Conservation (phyloP, 2,797 vertebrate genomes). For the Cynopterus sphinx region DNA sequence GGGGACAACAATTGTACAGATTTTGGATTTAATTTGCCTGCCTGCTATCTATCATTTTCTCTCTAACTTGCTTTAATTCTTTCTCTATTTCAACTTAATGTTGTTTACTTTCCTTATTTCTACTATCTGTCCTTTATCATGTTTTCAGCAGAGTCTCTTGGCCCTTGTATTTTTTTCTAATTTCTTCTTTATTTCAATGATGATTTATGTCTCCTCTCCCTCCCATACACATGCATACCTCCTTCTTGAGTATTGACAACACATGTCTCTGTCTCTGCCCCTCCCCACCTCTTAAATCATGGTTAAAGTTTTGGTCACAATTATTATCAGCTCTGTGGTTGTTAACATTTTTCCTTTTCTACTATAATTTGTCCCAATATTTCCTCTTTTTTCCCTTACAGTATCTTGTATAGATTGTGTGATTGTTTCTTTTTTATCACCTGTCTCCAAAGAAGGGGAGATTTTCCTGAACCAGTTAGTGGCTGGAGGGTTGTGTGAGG, state of each 20-base stretch:
- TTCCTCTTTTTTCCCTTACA: background rate
- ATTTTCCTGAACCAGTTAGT: background rate
- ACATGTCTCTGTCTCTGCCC: background rate
- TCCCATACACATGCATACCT: background rate
- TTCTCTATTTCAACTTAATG: conserved; percentile 53
- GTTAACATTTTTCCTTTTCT: background rate
- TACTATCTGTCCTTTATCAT: background rate
- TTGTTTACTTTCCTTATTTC: conserved; percentile 51
- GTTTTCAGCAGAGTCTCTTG: conserved; percentile 12
- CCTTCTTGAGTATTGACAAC: conserved; percentile 9
- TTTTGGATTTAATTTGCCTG: background rate
- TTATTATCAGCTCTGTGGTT: background rate
- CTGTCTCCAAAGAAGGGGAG: background rate
- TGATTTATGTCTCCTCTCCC: background rate
- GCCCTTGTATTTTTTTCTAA: background rate
- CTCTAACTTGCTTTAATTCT: conserved; percentile 49
- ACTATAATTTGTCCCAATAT: background rate
- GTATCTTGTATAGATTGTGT: background rate
- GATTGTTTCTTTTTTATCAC: background rate
- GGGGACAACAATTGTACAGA: background rate
- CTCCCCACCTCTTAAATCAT: background rate
- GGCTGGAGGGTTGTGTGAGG: background rate
- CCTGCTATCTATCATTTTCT: conserved; percentile 52
- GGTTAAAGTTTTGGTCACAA: background rate
- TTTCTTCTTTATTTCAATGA: conserved; percentile 23